These are phyloP conservation scores for Equus quagga DNA, from an alignment of 2,113 vertebrate species.

Conservation along the genomic window DNA sequence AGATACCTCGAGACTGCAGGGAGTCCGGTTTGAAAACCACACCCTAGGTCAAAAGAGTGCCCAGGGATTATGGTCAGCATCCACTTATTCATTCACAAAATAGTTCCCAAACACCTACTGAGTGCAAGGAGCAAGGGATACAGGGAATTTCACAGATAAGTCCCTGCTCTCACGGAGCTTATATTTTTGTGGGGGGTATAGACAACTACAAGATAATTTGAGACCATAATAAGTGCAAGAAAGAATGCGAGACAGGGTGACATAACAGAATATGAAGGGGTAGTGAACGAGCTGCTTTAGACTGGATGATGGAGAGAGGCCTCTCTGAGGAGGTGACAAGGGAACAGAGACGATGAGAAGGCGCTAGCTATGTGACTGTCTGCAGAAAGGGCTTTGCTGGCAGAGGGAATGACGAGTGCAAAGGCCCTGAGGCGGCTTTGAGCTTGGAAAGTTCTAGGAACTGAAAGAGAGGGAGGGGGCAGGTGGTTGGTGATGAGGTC, in stretches of 20 bases:
- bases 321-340: neutral
- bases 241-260: neutral
- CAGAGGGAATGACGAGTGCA: neutral
- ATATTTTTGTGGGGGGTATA: neutral
- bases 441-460: neutral
- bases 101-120: neutral
- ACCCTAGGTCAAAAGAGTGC: neutral
- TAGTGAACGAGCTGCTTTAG: neutral
- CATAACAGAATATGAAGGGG: accelerated
- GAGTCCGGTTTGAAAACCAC: neutral
- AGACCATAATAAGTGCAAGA: neutral
- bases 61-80: neutral
- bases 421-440: neutral
- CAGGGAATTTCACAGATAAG: neutral
- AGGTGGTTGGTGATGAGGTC: neutral
- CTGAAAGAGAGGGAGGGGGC: no score
- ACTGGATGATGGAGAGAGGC: neutral
- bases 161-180: neutral
- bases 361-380: neutral
- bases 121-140: neutral
- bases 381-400: neutral
- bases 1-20: neutral
- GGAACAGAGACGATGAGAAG: neutral
- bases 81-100: neutral
- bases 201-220: neutral